These are phyloP conservation scores for Holacanthella duospinosa DNA, from an alignment of 2,888 invertebrate species.

Conservation along the genomic window DNA sequence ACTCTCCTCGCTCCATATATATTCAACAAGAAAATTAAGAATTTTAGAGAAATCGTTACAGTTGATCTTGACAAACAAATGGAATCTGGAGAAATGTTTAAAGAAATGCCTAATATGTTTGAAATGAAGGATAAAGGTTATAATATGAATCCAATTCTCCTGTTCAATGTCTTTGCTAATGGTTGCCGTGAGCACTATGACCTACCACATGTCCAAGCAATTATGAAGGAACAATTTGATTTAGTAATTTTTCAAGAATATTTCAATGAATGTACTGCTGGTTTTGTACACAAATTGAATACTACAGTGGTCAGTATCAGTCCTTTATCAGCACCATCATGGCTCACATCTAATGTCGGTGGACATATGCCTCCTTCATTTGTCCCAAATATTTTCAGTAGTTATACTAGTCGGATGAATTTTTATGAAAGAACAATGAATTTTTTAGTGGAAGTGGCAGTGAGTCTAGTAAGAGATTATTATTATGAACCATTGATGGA, in stretches of 20 bases:
- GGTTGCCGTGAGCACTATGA: conserved; percentile 20
- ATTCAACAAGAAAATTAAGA: conserved; percentile 42
- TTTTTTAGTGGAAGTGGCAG: neutral
- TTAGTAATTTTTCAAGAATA: conserved; percentile 37
- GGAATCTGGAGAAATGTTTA: neutral
- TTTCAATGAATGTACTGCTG: conserved; percentile 23
- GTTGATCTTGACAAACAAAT: conserved; percentile 13
- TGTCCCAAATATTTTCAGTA: conserved; percentile 5
- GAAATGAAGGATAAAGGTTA: conserved; percentile 14
- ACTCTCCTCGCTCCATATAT: conserved; percentile 45
- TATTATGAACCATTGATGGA: conserved; percentile 8
- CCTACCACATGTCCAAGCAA: conserved; percentile 15
- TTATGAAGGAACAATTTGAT: conserved; percentile 35
- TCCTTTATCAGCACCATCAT: conserved; percentile 4
- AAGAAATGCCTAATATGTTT: conserved; percentile 11
- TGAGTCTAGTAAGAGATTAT: neutral
- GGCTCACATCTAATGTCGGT: neutral
- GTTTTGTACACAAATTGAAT: conserved; percentile 12
- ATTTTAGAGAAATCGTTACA: conserved; percentile 35
- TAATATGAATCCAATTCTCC: conserved; percentile 12
- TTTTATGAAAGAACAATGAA: conserved; percentile 12
- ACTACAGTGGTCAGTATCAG: conserved; percentile 5
- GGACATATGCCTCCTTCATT: conserved; percentile 15
- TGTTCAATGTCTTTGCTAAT: conserved; percentile 9
- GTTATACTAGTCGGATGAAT: conserved; percentile 11